A percentile compares a stretch with the other conserved stretches of the same genome.
These are phyloP conservation scores for Drosophila parvula DNA, from an alignment of 1,140 invertebrate species.

Conservation along the genomic window DNA sequence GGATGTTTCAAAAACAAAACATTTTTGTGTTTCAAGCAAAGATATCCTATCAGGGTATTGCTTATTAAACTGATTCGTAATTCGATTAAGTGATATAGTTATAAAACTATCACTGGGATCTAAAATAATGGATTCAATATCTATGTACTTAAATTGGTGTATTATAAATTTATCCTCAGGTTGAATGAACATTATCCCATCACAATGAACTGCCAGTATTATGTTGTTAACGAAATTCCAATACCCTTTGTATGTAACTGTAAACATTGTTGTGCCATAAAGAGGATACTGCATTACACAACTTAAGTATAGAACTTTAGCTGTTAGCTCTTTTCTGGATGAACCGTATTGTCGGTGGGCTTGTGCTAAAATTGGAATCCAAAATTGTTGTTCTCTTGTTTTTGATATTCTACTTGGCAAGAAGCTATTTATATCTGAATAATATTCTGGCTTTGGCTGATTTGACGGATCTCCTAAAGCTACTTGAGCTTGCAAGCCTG, in stretches of 20 bases:
- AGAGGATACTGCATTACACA: conserved; percentile 99
- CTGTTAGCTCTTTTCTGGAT: conserved; percentile 94
- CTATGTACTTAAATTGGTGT: conserved; percentile 94
- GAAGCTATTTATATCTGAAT: conserved; percentile 92
- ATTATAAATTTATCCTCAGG: conserved; percentile 95
- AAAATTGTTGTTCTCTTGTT: conserved; percentile 90
- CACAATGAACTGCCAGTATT: conserved; percentile 93
- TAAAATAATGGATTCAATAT: conserved; percentile 95
- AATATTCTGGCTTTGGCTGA: conserved; percentile 88
- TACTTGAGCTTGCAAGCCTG: conserved; percentile 97
- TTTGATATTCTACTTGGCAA: conserved; percentile 91
- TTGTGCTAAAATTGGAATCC: conserved; percentile 94
- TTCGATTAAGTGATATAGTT: conserved; percentile 89
- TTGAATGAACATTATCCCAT: conserved; percentile 94
- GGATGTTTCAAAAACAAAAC: conserved; percentile 96
- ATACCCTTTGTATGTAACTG: conserved; percentile 95
- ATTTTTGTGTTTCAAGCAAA: conserved; percentile 88
- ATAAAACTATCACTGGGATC: conserved; percentile 96
- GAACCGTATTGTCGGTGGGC: conserved; percentile 95
- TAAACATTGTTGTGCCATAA: conserved; percentile 97
- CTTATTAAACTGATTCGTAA: conserved; percentile 84
- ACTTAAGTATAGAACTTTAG: conserved; percentile 96
- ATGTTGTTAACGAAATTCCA: conserved; percentile 92
- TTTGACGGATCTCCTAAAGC: conserved; percentile 92
- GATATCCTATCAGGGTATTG: conserved; percentile 26